Evolutionary conservation across 2,888 invertebrate genomes (phyloP), one percentile per base, ranked within the genome.

Genomic region (Gastrophysa polygoni): DNA sequence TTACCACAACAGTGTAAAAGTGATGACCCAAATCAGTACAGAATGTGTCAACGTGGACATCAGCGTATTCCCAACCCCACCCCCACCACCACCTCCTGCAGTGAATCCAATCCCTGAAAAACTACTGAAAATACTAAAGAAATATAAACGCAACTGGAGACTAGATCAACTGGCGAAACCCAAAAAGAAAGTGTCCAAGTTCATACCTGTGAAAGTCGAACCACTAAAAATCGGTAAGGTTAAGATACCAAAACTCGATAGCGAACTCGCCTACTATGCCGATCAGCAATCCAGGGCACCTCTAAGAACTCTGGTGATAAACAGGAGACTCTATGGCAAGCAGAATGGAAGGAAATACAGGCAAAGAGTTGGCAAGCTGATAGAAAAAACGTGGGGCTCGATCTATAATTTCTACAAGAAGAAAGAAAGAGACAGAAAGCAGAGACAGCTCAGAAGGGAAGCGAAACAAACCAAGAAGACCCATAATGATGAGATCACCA

Each of bases 401-500:
- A 74, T 74, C 48, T 76, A 76, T 57, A 76, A 75, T 57, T 75
- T 61, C 59, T 76, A 76, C 59, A 73, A 66, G 44, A 70, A 70
- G 49, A 70, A 63, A 54, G 66, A 69, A 55, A 62, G 68, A 51
- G 69, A 71, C 3, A 66, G 60, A 49, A 63, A 48, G 28, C 14
- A 61, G 48, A 69, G 72, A 16, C 54, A 54, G 28, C 49, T 10
- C n/a, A 49, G 49, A 11, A 16, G 58, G 18, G 51, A 43, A n/a
- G 49, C 50, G n/a, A 49, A 28, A 7, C 29, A 50, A 11, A 20
- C 5, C 11, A 34, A 50, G 43, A 46, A 10, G 10, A 24, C 14
- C 0, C 20, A 66, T 11, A 57, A 72, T 43, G 32, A n/a, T 14
- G 57, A 60, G 46, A 61, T 56, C 17, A 32, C 46, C 14, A 46